Percentiles rank a stretch among this genome's conserved stretches.
These are phyloP conservation scores for Poeciliopsis paucimaculata DNA, from an alignment of 2,797 vertebrate genomes.

Conservation along the genomic window DNA sequence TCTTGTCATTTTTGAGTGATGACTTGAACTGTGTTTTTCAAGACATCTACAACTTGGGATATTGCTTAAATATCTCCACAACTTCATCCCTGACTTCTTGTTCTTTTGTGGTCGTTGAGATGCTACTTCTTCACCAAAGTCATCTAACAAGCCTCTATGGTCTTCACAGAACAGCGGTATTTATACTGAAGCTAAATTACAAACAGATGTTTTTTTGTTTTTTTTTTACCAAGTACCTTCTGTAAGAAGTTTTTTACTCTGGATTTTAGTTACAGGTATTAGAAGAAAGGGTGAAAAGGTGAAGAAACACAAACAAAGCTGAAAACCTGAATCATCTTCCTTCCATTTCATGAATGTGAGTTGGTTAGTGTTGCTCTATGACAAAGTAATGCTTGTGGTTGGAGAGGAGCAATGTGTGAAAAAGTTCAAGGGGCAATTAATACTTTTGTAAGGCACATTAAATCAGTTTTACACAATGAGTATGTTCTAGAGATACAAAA, in stretches of 20 bases:
- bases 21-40: neutral
- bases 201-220: neutral
- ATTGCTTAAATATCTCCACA: neutral
- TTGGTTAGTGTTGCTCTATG: neutral
- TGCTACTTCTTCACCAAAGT: neutral
- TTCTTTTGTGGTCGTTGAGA: neutral
- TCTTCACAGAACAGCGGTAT: neutral
- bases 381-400: neutral
- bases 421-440: neutral
- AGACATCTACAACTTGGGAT: neutral
- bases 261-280: neutral
- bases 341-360: neutral
- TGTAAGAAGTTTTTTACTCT: neutral
- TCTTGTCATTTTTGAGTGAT: neutral
- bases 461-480: neutral
- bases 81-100: neutral
- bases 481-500: neutral
- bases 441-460: neutral
- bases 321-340: neutral
- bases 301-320: neutral
- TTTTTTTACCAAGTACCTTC: neutral
- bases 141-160: neutral
- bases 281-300: too few relatives aligned
- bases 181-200: neutral
- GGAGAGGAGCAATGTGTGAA: neutral